Conservation (phyloP, 1,140 invertebrate species). For the Stegodyphus mimosarum region DNA sequence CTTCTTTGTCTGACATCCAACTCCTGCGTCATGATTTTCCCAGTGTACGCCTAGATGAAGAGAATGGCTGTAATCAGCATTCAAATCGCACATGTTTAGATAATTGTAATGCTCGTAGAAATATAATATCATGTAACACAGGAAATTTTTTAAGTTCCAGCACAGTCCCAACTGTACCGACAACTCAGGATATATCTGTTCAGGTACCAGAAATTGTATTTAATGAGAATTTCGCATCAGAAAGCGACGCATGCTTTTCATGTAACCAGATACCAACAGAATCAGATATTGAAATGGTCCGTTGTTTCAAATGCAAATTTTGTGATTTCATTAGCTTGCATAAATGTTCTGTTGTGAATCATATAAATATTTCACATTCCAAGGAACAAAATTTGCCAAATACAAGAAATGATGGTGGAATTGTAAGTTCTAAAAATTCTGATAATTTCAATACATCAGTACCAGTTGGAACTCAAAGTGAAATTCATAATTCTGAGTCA, state of each 20-base stretch:
- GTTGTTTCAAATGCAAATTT: conserved; percentile 61
- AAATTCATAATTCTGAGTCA: background rate
- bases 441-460: conserved; percentile 3
- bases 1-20: conserved; percentile 33
- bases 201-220: conserved; percentile 14
- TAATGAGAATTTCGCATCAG: conserved; percentile 3
- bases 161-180: background rate
- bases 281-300: conserved; percentile 36
- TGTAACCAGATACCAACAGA: conserved; percentile 16
- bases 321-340: conserved; percentile 57
- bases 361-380: conserved; percentile 58
- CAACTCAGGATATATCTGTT: conserved; percentile 42
- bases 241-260: conserved; percentile 29
- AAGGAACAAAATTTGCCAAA: background rate
- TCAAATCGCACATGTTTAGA: background rate
- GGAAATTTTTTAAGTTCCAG: conserved; percentile 2
- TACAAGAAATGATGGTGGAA: conserved; percentile 17
- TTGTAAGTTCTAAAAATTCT: conserved; percentile 3
- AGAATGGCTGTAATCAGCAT: conserved; percentile 17
- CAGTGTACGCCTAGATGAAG: conserved; percentile 8
- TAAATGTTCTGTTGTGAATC: conserved; percentile 48
- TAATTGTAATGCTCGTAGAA: conserved; percentile 2
- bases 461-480: background rate
- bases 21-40: conserved; percentile 34
- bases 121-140: conserved; percentile 2